Evolutionary conservation across 2,888 invertebrate species (phyloP), one percentile per base, ranked within the genome.

Genomic region (Serrognathus titanus): DNA sequence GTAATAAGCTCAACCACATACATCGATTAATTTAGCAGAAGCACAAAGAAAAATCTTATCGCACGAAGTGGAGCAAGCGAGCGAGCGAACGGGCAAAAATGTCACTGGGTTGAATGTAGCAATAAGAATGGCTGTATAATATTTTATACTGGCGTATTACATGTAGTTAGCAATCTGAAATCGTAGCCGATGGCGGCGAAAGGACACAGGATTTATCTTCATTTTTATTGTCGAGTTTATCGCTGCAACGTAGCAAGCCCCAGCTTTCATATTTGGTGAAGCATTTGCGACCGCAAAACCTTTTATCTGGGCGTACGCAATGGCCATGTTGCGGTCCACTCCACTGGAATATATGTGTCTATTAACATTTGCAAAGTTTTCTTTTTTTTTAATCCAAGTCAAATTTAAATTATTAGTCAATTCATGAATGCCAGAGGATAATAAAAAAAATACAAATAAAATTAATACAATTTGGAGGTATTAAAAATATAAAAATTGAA

Each of bases 211-310:
- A 73, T 73, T 72, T 71, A 72, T 71, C 70, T 69, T 70, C 71
- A 70, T 73, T 71, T 72, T 72, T 72, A 71, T 69, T 71, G 73
- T 67, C 68, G 63, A 67, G 68, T 71, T 72, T 73, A 72, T 73
- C 71, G 69, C 67, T 67, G 68, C 67, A 67, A 66, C 69, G 68
- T 66, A 66, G 69, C 64, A 64, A 65, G 65, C 65, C 61, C 55
- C 63, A 60, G 63, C 61, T 65, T 67, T 66, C 66, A 66, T 67
- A 69, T 69, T 67, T 66, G 64, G 63, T 52, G 62, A 65, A 62
- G 67, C 70, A 70, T 71, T 72, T 69, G 70, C 69, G 68, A 71
- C 70, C 63, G 65, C 71, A 70, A 70, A 69, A 67, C 68, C 68
- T 71, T 71, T 71, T 71, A 71, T 71, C 71, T 63, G 64, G 67